Percentiles rank a stretch among this genome's conserved stretches.
Evolutionary conservation across 92 coral and sea anemone genomes (phyloP).

Genomic region (Nematostella vectensis): DNA sequence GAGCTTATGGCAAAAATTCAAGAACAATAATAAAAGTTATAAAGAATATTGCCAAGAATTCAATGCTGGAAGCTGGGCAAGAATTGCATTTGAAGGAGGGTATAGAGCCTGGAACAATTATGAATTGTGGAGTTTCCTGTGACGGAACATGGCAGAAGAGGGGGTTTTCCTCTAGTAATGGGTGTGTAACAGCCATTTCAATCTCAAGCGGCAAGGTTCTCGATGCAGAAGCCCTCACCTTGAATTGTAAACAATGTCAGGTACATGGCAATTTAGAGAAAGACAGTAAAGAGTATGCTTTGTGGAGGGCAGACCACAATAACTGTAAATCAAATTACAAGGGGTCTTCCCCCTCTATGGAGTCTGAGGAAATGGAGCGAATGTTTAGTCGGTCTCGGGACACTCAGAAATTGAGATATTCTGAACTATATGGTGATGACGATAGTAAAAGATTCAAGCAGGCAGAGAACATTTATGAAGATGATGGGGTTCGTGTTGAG

Average conservation of each 20-base stretch:
- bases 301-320: constrained; percentile 20
- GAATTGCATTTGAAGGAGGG: constrained; percentile 17
- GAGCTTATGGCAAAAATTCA: constrained; percentile 24
- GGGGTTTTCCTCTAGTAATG: constrained; percentile 44
- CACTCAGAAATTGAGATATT: constrained; percentile 19
- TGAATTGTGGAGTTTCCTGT: constrained; percentile 31
- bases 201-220: not conserved
- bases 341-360: constrained; percentile 40
- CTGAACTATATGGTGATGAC: constrained; percentile 39
- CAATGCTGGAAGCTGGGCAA: constrained; percentile 28
- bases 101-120: not conserved
- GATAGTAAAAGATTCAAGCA: constrained; percentile 34
- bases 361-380: constrained; percentile 24
- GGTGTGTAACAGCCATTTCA: constrained; percentile 30
- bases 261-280: not conserved
- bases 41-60: constrained; percentile 26
- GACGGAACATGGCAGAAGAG: constrained; percentile 55
- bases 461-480: constrained; percentile 11
- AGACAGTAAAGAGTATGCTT: constrained; percentile 12
- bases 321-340: constrained; percentile 32
- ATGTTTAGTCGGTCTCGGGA: constrained; percentile 35
- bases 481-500: constrained; percentile 10
- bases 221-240: constrained; percentile 2
- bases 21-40: constrained; percentile 16
- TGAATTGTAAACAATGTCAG: not conserved